phyloP scores from a whole-genome alignment of 2,113 vertebrate species.

The Myiozetetes cayanensis region DNA sequence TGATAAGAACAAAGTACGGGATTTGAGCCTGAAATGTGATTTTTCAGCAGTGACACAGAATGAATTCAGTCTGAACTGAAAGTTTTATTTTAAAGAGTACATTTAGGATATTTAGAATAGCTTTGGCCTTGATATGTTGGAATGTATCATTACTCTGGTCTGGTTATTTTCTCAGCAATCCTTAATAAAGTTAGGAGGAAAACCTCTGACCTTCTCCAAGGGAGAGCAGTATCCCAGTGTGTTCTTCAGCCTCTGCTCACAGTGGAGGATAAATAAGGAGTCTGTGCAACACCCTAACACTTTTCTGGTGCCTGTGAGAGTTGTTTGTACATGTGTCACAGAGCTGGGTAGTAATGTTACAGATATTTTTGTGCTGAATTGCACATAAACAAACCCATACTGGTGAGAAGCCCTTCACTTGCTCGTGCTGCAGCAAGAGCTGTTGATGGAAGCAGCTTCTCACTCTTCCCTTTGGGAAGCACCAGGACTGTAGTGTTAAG shows the following conservation, averaged over 20 bases:
- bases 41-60: neutral
- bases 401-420: conserved; percentile 51
- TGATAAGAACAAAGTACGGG: neutral
- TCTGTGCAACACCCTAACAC: neutral
- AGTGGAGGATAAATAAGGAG: neutral
- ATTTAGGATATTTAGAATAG: neutral
- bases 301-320: neutral
- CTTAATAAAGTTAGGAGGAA: neutral
- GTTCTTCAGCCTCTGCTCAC: neutral
- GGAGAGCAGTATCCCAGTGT: neutral
- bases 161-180: neutral
- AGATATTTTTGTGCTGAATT: neutral
- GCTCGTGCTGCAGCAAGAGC: conserved; percentile 17
- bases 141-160: neutral
- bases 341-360: neutral
- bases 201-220: neutral
- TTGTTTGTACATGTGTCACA: neutral
- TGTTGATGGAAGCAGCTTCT: conserved; percentile 58
- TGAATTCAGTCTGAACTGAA: neutral
- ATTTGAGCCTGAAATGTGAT: neutral
- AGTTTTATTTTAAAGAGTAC: neutral
- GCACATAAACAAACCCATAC: conserved; percentile 43
- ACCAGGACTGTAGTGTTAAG: neutral
- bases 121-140: neutral
- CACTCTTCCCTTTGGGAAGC: conserved; percentile 3